phyloP scores from a whole-genome alignment of 37 sponge, comb jelly and placozoan species.

The Crambe crambe region DNA sequence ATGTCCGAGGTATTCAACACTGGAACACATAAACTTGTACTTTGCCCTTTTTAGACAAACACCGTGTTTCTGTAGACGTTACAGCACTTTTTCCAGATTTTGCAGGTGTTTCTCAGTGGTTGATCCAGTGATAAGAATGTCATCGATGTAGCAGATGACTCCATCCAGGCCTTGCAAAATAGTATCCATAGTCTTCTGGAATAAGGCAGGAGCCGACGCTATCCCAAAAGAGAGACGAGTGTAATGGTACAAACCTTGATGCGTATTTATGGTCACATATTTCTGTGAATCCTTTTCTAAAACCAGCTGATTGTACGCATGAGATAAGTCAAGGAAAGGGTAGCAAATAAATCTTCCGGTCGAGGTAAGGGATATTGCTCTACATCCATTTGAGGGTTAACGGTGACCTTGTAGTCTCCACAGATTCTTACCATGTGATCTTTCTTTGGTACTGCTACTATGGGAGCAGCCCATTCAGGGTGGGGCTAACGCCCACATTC shows the following conservation, averaged over 20 bases:
- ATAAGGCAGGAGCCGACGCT: constrained; percentile 29
- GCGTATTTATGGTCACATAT: constrained; percentile 53
- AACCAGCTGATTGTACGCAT: constrained; percentile 29
- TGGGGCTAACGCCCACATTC: too few relatives aligned
- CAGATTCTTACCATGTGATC: constrained; percentile 35
- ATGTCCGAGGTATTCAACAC: neutral
- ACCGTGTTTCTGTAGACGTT: constrained; percentile 2
- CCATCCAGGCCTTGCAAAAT: too few relatives aligned
- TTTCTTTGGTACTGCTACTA: too few relatives aligned
- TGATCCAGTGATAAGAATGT: too few relatives aligned
- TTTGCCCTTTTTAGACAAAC: constrained; percentile 6
- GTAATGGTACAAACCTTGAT: constrained; percentile 46
- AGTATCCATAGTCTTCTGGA: too few relatives aligned
- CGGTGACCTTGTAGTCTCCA: constrained; percentile 38
- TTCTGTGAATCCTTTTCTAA: constrained; percentile 6
- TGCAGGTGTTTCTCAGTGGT: constrained; percentile 14
- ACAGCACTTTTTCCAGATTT: constrained; percentile 10
- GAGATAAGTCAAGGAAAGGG: constrained; percentile 27
- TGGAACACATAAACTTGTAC: constrained; percentile 8
- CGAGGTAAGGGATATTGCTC: constrained; percentile 17
- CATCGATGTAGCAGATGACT: too few relatives aligned
- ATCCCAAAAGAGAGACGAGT: constrained; percentile 37
- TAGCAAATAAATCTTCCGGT: neutral
- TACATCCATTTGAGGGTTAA: constrained; percentile 30
- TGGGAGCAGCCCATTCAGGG: too few relatives aligned